phyloP scores from a whole-genome alignment of 1,140 invertebrate genomes.

The Maconellicoccus hirsutus region DNA sequence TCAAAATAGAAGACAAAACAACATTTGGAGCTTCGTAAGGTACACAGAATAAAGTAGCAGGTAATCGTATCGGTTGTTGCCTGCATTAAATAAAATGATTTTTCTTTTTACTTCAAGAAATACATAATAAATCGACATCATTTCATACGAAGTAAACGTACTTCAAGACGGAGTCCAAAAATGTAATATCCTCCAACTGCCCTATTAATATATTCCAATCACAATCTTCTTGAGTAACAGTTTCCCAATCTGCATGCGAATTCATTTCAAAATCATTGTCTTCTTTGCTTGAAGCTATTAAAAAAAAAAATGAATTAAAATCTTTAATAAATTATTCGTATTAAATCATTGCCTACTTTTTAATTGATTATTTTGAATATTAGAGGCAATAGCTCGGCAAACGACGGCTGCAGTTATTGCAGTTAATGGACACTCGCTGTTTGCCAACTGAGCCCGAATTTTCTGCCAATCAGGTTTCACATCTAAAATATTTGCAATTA shows the following conservation, averaged over 20 bases:
- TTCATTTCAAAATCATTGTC: not conserved
- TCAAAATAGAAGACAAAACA: constrained; percentile 21
- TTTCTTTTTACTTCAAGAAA: not conserved
- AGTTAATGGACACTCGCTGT: constrained; percentile 54
- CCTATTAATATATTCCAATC: constrained; percentile 74
- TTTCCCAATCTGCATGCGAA: constrained; percentile 56
- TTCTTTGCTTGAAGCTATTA: not conserved
- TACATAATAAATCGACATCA: no score
- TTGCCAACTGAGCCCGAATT: constrained; percentile 52
- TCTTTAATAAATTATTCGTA: not conserved
- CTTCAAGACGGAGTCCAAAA: constrained; percentile 38
- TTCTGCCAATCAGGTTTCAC: constrained; percentile 49
- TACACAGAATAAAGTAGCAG: constrained; percentile 14
- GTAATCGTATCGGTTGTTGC: not conserved
- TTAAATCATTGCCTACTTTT: constrained; percentile 25
- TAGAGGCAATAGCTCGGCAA: constrained; percentile 55
- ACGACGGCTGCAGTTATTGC: constrained; percentile 61
- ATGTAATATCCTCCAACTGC: constrained; percentile 77
- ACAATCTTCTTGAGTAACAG: constrained; percentile 67
- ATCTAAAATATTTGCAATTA: not conserved
- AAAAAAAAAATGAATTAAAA: not conserved
- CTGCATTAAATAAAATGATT: not conserved
- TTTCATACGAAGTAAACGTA: not conserved
- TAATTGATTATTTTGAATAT: constrained; percentile 34
- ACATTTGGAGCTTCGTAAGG: constrained; percentile 17